Conservation (phyloP, 2,888 invertebrate species). For the Drosophila neutralis region DNA sequence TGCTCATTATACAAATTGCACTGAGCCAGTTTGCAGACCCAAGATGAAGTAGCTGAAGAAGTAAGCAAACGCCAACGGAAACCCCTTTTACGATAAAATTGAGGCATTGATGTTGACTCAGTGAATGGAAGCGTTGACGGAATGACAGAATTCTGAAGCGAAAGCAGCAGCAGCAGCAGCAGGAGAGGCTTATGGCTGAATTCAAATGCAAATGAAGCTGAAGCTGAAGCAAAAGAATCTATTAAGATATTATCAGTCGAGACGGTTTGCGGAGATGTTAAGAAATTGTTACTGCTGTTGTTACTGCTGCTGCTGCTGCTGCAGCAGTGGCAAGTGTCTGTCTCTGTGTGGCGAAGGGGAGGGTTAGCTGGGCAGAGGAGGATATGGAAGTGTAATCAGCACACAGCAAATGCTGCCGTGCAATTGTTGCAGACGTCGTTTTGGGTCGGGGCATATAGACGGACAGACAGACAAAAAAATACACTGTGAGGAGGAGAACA, state of each 20-base stretch:
- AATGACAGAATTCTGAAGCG: conserved; percentile 42
- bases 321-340: neutral
- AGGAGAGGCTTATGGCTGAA: conserved; percentile 33
- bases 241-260: conserved; percentile 76
- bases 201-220: conserved; percentile 75
- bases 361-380: neutral
- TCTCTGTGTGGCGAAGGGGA: neutral
- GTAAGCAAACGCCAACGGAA: conserved; percentile 17
- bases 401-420: conserved; percentile 42
- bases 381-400: conserved; percentile 56
- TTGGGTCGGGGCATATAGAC: conserved; percentile 67
- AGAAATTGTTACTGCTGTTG: conserved; percentile 39
- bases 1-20: conserved; percentile 80
- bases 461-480: conserved; percentile 6
- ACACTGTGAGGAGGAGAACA: conserved; percentile 3
- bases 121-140: conserved; percentile 48
- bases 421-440: conserved; percentile 76
- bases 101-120: conserved; percentile 31
- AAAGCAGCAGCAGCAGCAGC: conserved; percentile 12
- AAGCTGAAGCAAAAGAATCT: conserved; percentile 71
- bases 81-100: conserved; percentile 16
- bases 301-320: neutral
- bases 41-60: neutral
- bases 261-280: conserved; percentile 17
- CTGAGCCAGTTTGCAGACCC: conserved; percentile 34